These are phyloP conservation scores for Progne subis DNA, from an alignment of 2,113 vertebrate species.

Conservation along the genomic window DNA sequence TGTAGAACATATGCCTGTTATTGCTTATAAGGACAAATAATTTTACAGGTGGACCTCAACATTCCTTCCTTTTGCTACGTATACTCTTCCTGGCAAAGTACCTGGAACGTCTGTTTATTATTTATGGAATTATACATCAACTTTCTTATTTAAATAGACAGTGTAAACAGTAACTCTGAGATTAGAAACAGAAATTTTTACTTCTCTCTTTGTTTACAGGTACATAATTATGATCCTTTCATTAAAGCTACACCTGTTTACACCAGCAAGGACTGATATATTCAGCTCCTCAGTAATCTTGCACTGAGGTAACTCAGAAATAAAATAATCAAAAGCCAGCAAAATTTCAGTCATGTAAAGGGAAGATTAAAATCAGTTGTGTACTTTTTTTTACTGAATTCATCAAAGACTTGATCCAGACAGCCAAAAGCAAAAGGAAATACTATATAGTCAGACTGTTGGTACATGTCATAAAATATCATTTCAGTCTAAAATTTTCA, in stretches of 20 bases:
- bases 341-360: conserved; percentile 17
- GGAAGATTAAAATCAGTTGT: background rate
- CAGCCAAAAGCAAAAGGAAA: conserved; percentile 51
- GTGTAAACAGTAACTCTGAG: background rate
- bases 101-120: conserved; percentile 57
- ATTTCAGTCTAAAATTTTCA: conserved; percentile 72
- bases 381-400: conserved; percentile 18
- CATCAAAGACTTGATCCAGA: conserved; percentile 65
- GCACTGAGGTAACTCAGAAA: background rate
- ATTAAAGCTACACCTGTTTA: background rate
- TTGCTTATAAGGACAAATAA: conserved; percentile 74
- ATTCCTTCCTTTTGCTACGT: conserved; percentile 56
- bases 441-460: conserved; percentile 56
- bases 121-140: conserved; percentile 54
- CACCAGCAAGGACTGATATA: background rate
- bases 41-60: conserved; percentile 79
- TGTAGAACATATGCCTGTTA: conserved; percentile 78
- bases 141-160: conserved; percentile 40
- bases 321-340: background rate
- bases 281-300: background rate
- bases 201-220: background rate
- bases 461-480: conserved; percentile 68
- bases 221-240: background rate
- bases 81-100: conserved; percentile 47
- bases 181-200: conserved; percentile 23